Evolutionary conservation across 2,113 vertebrate genomes (phyloP), one percentile per base, ranked within the genome.

Genomic region (Rhinopithecus roxellana): DNA sequence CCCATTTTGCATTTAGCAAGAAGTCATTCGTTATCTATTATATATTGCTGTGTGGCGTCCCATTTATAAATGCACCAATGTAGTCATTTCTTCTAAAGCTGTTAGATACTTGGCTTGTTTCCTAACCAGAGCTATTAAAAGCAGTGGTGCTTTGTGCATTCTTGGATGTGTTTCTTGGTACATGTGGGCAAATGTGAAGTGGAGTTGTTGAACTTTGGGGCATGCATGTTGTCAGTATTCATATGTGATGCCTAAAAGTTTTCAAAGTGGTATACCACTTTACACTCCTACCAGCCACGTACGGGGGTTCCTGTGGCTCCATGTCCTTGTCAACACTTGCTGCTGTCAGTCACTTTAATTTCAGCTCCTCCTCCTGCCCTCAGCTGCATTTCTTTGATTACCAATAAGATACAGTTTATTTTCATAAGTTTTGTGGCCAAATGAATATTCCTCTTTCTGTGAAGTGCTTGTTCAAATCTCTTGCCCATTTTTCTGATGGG

Each of bases 61-160:
- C 48, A 8, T 35, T 7, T 12, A 0, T 11, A 1, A 17, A 22
- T 22, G 6, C 6, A 2, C 45, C 27, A 0, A 27, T 2, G 0
- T 25, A 40, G 18, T 40, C 2, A 1, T 40, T 35, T 9, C 0
- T 9, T 45, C 48, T 18, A 3, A 20, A 17, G 32, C n/a, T 0
- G 2, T 12, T 13, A 27, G 25, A 1, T 38, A 1, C 35, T 6
- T 0, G 25, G 16, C 5, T 27, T 10, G 45, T 48, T 22, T 40
- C 23, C 40, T n/a, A 5, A 13, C 22, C 27, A 1, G 48, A 77
- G 35, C 43, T 12, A 7, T 64, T 9, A 11, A 3, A 6, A 9
- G 25, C 13, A 0, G 7, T 22, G 8, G 43, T 32, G 32, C 45
- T 5, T 0, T 43, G 1, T 10, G 1, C 6, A 0, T 48, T 50